These are phyloP conservation scores for Sicus ferrugineus DNA, from an alignment of 2,888 invertebrate species.

Conservation along the genomic window DNA sequence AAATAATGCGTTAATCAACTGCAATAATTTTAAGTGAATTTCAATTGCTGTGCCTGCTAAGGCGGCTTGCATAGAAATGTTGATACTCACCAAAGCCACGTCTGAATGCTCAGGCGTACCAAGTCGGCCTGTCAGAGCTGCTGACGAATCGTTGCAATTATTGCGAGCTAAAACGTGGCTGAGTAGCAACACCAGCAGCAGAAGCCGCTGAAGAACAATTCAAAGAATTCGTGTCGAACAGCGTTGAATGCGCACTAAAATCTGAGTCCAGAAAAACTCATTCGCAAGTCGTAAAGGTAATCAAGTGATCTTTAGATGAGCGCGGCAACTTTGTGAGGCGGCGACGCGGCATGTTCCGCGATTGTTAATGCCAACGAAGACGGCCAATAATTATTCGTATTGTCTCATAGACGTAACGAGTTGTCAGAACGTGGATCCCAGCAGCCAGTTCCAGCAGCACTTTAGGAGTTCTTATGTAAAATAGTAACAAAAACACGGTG, in stretches of 20 bases:
- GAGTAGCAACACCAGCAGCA: background rate
- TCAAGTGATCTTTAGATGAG: conserved; percentile 40
- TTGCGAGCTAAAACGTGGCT: background rate
- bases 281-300: conserved; percentile 36
- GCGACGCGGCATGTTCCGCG: conserved; percentile 1
- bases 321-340: conserved; percentile 7
- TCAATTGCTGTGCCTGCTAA: background rate
- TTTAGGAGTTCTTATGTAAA: too few species aligned
- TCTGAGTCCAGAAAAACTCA: conserved; percentile 12
- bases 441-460: too few species aligned
- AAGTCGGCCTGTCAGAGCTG: background rate
- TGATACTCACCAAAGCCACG: too few species aligned
- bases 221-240: background rate
- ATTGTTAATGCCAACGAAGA: background rate
- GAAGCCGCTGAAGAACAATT: background rate
- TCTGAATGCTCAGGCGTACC: too few species aligned
- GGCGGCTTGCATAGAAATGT: too few species aligned
- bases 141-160: conserved; percentile 7
- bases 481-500: too few species aligned
- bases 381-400: background rate
- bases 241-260: background rate
- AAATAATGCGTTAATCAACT: too few species aligned
- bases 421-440: too few species aligned
- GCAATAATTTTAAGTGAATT: background rate
- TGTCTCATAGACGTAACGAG: background rate